A percentile compares a stretch with the other conserved stretches of the same genome.
These are phyloP conservation scores for Meiosimyza platycephala DNA, from an alignment of 2,888 invertebrate genomes.

Conservation along the genomic window DNA sequence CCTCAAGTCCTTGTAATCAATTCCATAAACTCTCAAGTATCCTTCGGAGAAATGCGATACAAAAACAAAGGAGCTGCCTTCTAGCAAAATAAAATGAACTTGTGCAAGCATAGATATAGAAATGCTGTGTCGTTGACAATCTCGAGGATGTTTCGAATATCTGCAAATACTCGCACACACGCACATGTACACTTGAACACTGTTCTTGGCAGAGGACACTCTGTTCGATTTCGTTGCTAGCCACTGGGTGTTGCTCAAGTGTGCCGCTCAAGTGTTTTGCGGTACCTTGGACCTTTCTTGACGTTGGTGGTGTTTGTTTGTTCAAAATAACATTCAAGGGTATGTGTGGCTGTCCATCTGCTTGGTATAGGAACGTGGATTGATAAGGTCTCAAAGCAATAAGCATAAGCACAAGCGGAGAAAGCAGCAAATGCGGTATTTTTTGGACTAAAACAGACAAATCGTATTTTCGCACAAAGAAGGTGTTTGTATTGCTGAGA, in stretches of 20 bases:
- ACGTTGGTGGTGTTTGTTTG: slow-evolving; percentile 7
- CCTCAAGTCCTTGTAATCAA: no score
- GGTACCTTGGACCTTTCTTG: slow-evolving; percentile 26
- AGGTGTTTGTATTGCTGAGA: slow-evolving; percentile 26
- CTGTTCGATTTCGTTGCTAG: slow-evolving; percentile 10
- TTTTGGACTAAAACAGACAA: slow-evolving; percentile 4
- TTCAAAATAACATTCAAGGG: background rate
- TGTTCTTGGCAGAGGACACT: no score
- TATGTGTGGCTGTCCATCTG: slow-evolving; percentile 7
- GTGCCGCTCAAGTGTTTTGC: slow-evolving; percentile 42
- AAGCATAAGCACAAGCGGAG: slow-evolving; percentile 8
- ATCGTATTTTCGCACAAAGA: background rate
- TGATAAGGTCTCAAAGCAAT: background rate
- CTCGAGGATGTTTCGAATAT: no score
- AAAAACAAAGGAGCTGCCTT: no score
- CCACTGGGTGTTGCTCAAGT: slow-evolving; percentile 38
- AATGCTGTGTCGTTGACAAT: no score
- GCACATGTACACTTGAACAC: no score
- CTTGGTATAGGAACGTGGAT: background rate
- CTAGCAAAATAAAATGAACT: no score
- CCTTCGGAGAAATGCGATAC: no score
- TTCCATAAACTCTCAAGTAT: no score
- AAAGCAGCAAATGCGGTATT: slow-evolving; percentile 1
- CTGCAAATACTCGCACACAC: no score
- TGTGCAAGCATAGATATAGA: no score